phyloP scores from a whole-genome alignment of 2,113 vertebrate genomes.

The Passer domesticus region DNA sequence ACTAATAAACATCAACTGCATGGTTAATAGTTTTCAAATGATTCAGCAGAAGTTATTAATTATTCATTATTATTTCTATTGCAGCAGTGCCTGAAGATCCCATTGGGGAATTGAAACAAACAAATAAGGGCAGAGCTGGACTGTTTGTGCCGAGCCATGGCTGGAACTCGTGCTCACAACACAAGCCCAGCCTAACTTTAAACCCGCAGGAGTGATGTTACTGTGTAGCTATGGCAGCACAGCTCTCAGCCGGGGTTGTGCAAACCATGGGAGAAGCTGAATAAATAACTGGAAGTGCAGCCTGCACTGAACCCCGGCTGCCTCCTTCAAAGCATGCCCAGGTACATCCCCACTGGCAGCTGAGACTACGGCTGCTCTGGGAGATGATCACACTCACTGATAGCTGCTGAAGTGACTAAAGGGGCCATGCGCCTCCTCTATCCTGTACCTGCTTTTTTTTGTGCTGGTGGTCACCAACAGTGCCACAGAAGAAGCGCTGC shows the following conservation, averaged over 20 bases:
- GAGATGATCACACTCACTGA: not conserved
- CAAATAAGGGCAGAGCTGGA: not conserved
- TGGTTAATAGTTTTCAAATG: constrained; percentile 15
- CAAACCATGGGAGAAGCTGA: not conserved
- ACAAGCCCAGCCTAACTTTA: not conserved
- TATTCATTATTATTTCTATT: constrained; percentile 33
- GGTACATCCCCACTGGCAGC: not conserved
- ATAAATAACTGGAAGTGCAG: not conserved
- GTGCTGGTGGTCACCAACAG: not conserved
- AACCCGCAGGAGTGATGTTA: not conserved
- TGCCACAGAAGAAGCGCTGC: not conserved
- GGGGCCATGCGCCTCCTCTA: not conserved
- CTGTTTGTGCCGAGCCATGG: not conserved
- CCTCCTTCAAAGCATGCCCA: not conserved
- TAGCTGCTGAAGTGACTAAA: not conserved
- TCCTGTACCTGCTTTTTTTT: not conserved
- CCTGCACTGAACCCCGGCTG: not conserved
- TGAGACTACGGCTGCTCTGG: not conserved
- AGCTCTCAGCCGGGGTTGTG: not conserved
- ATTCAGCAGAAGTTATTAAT: constrained; percentile 40
- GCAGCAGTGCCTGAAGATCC: not conserved
- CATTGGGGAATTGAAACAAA: not conserved
- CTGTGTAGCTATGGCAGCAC: not conserved
- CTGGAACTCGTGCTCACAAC: not conserved
- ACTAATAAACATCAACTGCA: constrained; percentile 9